Conservation (phyloP, 2,888 invertebrate genomes). For the Leucophora obtusa region DNA sequence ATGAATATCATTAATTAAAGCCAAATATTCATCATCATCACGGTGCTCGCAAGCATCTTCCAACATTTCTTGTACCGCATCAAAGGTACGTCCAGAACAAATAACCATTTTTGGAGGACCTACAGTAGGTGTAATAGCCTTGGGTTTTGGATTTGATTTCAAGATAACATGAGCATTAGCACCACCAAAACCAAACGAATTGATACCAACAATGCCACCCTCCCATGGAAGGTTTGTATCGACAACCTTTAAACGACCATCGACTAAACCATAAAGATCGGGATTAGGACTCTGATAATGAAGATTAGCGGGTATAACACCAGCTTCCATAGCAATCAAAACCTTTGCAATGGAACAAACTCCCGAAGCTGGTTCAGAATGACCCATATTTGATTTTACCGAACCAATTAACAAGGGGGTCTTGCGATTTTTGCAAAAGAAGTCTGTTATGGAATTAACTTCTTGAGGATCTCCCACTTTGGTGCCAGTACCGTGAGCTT, state of each 20-base stretch:
- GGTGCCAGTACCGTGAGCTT: conserved; percentile 99
- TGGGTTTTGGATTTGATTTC: conserved; percentile 87
- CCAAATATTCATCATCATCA: conserved; percentile 86
- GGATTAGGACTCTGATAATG: conserved; percentile 92
- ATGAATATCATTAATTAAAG: conserved; percentile 87
- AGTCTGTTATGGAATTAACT: conserved; percentile 94
- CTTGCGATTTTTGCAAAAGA: conserved; percentile 90
- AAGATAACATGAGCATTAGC: conserved; percentile 95
- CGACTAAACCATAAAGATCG: conserved; percentile 92
- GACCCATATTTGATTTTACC: conserved; percentile 99
- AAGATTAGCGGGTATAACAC: conserved; percentile 93
- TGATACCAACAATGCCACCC: conserved; percentile 94
- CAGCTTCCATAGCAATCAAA: conserved; percentile 94
- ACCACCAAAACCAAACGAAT: conserved; percentile 99
- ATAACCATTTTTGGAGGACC: conserved; percentile 85
- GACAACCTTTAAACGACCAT: conserved; percentile 95
- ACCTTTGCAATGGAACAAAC: conserved; percentile 94
- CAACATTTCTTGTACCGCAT: conserved; percentile 85
- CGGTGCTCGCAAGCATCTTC: conserved; percentile 82
- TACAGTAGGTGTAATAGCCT: conserved; percentile 81
- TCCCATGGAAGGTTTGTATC: conserved; percentile 89
- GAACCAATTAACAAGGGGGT: conserved; percentile 94
- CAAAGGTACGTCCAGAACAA: conserved; percentile 92
- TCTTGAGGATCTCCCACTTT: conserved; percentile 99
- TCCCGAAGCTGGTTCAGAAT: conserved; percentile 96